A percentile compares a stretch with the other conserved stretches of the same genome.
These are phyloP conservation scores for Coenobita brevimanus DNA, from an alignment of 1,140 invertebrate species.

Conservation along the genomic window DNA sequence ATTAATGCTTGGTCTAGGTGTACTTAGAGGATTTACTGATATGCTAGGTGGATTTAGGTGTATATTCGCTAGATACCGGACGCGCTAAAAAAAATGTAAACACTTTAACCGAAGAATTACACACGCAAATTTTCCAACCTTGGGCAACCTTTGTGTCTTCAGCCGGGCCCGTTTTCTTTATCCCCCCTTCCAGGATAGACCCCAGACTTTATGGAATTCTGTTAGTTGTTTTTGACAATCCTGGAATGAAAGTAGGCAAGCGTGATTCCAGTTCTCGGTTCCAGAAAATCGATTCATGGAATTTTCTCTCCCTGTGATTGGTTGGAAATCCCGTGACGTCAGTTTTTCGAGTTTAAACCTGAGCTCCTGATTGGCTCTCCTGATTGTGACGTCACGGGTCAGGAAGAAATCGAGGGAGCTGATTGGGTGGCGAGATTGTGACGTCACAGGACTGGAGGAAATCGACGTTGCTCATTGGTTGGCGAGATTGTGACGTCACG, in stretches of 20 bases:
- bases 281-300: slow-evolving; percentile 59
- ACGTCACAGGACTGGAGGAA: slow-evolving; percentile 15
- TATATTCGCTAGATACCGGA: not conserved
- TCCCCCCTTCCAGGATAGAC: not conserved
- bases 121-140: not conserved
- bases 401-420: not conserved
- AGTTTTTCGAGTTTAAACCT: not conserved
- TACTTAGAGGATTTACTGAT: not conserved
- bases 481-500: not conserved
- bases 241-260: slow-evolving; percentile 66
- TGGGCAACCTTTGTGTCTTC: slow-evolving; percentile 49
- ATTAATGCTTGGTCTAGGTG: not conserved
- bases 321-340: not conserved
- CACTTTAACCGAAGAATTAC: not conserved
- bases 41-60: not conserved
- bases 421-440: slow-evolving; percentile 16
- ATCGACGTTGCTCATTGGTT: not conserved
- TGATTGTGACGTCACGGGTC: not conserved
- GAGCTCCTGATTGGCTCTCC: not conserved
- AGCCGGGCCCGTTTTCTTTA: slow-evolving; percentile 42
- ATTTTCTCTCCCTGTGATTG: slow-evolving; percentile 26
- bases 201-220: slow-evolving; percentile 29
- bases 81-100: too few species aligned
- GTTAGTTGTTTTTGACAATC: slow-evolving; percentile 64
- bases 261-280: slow-evolving; percentile 56